Percentiles rank a stretch among this genome's conserved stretches.
Evolutionary conservation across 2,888 invertebrate genomes (phyloP).

Genomic region (Neocrepidodera transversa): DNA sequence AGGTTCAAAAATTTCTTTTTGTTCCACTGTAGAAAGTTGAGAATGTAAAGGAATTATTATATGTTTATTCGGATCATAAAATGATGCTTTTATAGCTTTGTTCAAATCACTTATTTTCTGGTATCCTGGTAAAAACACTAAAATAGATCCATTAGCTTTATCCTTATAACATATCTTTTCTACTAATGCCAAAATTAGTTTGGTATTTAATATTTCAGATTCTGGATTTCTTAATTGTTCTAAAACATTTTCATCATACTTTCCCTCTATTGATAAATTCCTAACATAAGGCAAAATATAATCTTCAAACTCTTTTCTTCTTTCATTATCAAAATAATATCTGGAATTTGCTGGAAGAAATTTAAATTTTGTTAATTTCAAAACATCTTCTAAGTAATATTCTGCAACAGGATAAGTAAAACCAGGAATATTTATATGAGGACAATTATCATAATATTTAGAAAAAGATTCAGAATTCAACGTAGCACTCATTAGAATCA

Average conservation of each 20-base stretch:
- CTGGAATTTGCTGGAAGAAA: not conserved
- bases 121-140: constrained; percentile 87
- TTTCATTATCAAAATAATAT: constrained; percentile 25
- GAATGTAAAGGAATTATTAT: constrained; percentile 86
- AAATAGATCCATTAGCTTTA: constrained; percentile 75
- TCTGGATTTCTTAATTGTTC: constrained; percentile 68
- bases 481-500: constrained; percentile 93
- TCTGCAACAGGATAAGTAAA: constrained; percentile 85
- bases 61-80: constrained; percentile 62
- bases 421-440: constrained; percentile 75
- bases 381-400: constrained; percentile 81
- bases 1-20: constrained; percentile 77
- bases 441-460: constrained; percentile 75
- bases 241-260: constrained; percentile 67
- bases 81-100: constrained; percentile 59
- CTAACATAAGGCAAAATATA: constrained; percentile 55
- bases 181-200: constrained; percentile 73
- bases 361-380: constrained; percentile 61
- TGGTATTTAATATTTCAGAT: constrained; percentile 73
- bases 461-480: constrained; percentile 85
- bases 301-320: constrained; percentile 50
- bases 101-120: constrained; percentile 72
- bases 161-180: constrained; percentile 67
- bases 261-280: constrained; percentile 51
- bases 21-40: constrained; percentile 82